Evolutionary conservation across 2,888 invertebrate species (phyloP).

Genomic region (Chrysolina americana): DNA sequence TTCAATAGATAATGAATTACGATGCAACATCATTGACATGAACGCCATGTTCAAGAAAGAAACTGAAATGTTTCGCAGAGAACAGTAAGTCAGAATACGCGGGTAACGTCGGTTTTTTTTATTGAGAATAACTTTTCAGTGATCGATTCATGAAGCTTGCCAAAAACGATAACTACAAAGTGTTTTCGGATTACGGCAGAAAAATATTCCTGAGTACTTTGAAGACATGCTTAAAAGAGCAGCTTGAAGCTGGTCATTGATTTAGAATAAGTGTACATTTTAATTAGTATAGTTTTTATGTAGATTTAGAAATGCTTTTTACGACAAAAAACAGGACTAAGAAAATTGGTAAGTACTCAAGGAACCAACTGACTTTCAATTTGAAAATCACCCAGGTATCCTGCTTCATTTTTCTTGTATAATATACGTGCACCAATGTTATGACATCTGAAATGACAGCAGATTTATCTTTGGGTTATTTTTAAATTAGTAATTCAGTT

Average conservation of each 20-base stretch:
- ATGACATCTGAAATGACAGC: constrained; percentile 31
- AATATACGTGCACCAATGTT: constrained; percentile 40
- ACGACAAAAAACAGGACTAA: constrained; percentile 7
- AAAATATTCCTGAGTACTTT: constrained; percentile 59
- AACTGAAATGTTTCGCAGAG: constrained; percentile 53
- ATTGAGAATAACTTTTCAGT: constrained; percentile 49
- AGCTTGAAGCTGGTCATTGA: constrained; percentile 58
- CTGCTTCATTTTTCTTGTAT: constrained; percentile 32
- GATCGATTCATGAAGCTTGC: constrained; percentile 57
- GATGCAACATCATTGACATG: constrained; percentile 61
- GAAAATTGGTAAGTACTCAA: background rate
- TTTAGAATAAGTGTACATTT: constrained; percentile 15
- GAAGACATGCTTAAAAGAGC: constrained; percentile 56
- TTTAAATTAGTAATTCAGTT: constrained; percentile 22
- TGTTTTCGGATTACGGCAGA: constrained; percentile 61
- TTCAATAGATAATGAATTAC: constrained; percentile 49
- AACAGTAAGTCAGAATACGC: constrained; percentile 56
- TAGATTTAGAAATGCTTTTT: constrained; percentile 3
- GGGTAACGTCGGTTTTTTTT: background rate
- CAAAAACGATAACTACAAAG: constrained; percentile 59
- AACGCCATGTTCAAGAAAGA: constrained; percentile 56
- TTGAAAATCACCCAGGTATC: constrained; percentile 23
- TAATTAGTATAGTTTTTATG: background rate
- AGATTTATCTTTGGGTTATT: constrained; percentile 21
- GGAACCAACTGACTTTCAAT: constrained; percentile 13